Evolutionary conservation across 2,888 invertebrate genomes (phyloP), one percentile per base, ranked within the genome.

Genomic region (Chamaedrilus cognettii): DNA sequence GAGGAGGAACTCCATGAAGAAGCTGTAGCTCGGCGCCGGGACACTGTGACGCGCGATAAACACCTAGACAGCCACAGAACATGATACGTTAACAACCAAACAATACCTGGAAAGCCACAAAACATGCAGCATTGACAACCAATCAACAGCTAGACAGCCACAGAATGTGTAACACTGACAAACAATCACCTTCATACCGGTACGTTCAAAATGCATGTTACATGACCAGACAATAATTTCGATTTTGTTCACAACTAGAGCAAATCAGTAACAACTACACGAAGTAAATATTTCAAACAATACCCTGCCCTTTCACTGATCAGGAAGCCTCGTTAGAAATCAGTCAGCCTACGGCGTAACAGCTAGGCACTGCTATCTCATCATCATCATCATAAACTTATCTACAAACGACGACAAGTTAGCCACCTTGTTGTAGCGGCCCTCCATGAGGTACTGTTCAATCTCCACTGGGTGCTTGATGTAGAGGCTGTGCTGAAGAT

Each of bases 391-490:
- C 11, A 19, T 11, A 19, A 19, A 19, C 49, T 15, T 49, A 15
- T 49, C 19, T 49, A 19, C 15, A 59, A 1, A 30, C n/a, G n/a
- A n/a, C n/a, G n/a, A n/a, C n/a, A n/a, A n/a, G n/a, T n/a, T n/a
- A n/a, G 42, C 2, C 26, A 91, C 90, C 86, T 99, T 99, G 83
- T 99, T 98, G 82, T 99, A 99, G 75, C 96, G 94, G 59, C 99
- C 99, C 84, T 99, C 99, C 97, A 99, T 99, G 64, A 99, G 87
- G 83, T 96, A 97, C 83, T 99, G 99, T 79, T 99, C 99, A 79
- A 99, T 88, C 7, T 94, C 93, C 15, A 99, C 87, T 0, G 98
- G 96, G 80, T 97, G 96, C 70, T 91, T 89, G 67, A 99, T 95
- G 83, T 95, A 99, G 26, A 94, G 90, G 82, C 98, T 96, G 61